Percentiles rank a stretch among this genome's conserved stretches.
Conservation (phyloP, 2,113 vertebrate species). For the Pyxicephalus adspersus region DNA sequence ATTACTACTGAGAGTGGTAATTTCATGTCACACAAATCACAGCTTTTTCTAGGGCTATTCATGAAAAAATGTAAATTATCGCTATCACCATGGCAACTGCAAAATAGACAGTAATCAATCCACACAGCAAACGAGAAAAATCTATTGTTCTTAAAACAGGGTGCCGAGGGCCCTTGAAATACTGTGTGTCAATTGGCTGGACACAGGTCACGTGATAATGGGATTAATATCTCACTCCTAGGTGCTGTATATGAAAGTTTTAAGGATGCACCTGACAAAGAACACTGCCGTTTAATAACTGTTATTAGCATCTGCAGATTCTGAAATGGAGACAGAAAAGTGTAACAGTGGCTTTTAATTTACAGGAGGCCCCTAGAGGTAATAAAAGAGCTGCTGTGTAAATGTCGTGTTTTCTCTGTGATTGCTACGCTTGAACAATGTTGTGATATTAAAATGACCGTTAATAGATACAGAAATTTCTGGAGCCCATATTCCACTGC, state of each 20-base stretch:
- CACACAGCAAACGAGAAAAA: background rate
- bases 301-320: background rate
- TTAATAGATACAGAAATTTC: too few species aligned
- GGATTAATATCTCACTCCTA: constrained; percentile 12
- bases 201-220: background rate
- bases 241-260: background rate
- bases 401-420: too few species aligned
- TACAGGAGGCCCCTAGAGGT: too few species aligned
- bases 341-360: background rate
- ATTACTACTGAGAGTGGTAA: background rate
- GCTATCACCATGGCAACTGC: constrained; percentile 27
- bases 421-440: too few species aligned
- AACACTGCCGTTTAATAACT: background rate
- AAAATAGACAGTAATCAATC: constrained; percentile 35
- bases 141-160: constrained; percentile 47
- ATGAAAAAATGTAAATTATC: constrained; percentile 17
- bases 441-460: too few species aligned
- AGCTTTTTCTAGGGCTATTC: constrained; percentile 5
- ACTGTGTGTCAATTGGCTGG: background rate
- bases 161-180: background rate
- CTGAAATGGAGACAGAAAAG: background rate
- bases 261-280: constrained; percentile 10
- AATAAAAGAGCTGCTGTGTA: too few species aligned
- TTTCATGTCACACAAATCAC: background rate
- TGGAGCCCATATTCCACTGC: too few species aligned